These are phyloP conservation scores for Calliopum simillimum DNA, from an alignment of 2,888 invertebrate genomes.

Conservation along the genomic window DNA sequence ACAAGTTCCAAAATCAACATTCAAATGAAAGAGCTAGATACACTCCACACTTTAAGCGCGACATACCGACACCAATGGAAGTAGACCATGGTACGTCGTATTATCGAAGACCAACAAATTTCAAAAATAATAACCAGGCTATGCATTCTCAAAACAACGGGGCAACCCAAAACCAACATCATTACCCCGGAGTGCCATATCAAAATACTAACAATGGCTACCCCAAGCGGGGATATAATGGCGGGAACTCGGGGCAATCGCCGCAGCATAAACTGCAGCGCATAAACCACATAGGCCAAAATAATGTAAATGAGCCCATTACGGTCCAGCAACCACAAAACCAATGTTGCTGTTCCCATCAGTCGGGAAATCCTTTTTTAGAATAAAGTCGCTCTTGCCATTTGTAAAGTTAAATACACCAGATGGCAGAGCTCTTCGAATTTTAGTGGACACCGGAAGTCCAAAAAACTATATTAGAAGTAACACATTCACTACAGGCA, in stretches of 20 bases:
- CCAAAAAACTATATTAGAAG: too few species aligned
- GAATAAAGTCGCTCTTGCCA: slow-evolving; percentile 34
- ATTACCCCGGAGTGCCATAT: too few species aligned
- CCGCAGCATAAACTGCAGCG: slow-evolving; percentile 24
- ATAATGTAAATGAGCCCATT: slow-evolving; percentile 3
- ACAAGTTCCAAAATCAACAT: not conserved
- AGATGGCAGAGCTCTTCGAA: too few species aligned
- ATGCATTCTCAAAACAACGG: not conserved
- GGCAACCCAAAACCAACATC: not conserved
- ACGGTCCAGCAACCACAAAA: too few species aligned
- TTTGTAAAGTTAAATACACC: slow-evolving; percentile 25
- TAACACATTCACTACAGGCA: too few species aligned
- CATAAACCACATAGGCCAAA: slow-evolving; percentile 25
- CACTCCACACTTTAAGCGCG: not conserved
- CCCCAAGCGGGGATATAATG: slow-evolving; percentile 1
- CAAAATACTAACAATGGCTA: not conserved
- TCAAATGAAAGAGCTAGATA: not conserved
- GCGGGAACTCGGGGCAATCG: slow-evolving; percentile 22
- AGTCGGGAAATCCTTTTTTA: slow-evolving; percentile 31
- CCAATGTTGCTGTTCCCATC: slow-evolving; percentile 4
- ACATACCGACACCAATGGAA: slow-evolving; percentile 16
- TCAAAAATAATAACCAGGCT: not conserved
- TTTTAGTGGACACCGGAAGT: too few species aligned
- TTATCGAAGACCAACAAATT: slow-evolving; percentile 18
- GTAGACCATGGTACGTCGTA: slow-evolving; percentile 26